Conservation (phyloP, 1,140 invertebrate species). For the Rhynchophorus ferrugineus region DNA sequence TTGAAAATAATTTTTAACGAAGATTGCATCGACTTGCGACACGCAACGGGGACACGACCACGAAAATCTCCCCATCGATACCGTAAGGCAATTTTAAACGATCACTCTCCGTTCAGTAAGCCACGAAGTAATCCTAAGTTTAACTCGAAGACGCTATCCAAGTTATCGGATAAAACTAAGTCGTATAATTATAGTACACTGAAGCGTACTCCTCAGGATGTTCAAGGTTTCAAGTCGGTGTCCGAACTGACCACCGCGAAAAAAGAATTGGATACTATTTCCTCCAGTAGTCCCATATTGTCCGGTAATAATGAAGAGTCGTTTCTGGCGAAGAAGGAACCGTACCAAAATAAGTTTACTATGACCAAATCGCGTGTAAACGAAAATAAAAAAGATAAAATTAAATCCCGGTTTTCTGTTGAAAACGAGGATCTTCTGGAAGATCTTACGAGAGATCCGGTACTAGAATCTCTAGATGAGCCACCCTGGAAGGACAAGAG, state of each 20-base stretch:
- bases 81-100: too few relatives aligned
- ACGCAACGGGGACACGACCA: background rate
- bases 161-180: too few relatives aligned
- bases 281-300: background rate
- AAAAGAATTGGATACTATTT: too few relatives aligned
- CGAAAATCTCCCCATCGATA: background rate
- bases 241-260: background rate
- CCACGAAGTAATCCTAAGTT: background rate
- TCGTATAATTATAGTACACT: too few relatives aligned
- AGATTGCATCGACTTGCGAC: background rate
- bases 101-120: too few relatives aligned
- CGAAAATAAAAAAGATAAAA: conserved; percentile 3
- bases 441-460: background rate
- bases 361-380: conserved; percentile 2
- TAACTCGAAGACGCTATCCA: background rate
- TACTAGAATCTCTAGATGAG: background rate
- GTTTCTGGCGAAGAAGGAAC: background rate
- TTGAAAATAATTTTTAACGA: background rate
- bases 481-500: conserved; percentile 18
- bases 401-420: conserved; percentile 2
- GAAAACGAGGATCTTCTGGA: background rate
- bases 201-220: background rate
- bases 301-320: background rate
- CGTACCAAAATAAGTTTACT: conserved; percentile 7
- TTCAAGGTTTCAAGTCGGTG: background rate